Percentiles rank a stretch among this genome's conserved stretches.
Conservation (phyloP, 2,797 vertebrate species). For the Tiaroga cobitis region DNA sequence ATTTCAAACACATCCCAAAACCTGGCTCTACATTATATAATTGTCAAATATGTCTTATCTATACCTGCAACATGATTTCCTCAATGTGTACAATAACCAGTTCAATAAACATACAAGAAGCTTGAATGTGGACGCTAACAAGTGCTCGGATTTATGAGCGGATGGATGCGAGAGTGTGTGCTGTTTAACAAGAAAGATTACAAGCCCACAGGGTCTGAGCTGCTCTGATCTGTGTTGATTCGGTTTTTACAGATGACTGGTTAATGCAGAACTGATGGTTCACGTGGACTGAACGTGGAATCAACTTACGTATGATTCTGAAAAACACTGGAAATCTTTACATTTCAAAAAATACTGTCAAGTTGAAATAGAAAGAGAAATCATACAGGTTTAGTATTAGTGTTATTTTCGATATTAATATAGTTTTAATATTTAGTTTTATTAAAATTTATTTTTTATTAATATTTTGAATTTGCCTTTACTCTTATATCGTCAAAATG, state of each 20-base stretch:
- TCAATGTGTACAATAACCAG: neutral
- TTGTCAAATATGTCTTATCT: neutral
- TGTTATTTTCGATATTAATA: neutral
- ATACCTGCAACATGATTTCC: neutral
- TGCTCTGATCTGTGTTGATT: constrained; percentile 34
- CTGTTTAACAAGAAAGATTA: constrained; percentile 40
- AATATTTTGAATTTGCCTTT: neutral
- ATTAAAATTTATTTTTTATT: neutral
- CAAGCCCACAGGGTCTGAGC: constrained; percentile 37
- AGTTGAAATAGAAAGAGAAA: neutral
- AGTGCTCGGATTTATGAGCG: constrained; percentile 20
- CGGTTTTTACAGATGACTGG: constrained; percentile 18
- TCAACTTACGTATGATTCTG: neutral
- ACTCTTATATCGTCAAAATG: neutral
- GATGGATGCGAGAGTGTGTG: constrained; percentile 17
- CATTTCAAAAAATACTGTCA: neutral
- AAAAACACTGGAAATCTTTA: neutral
- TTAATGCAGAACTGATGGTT: constrained; percentile 31
- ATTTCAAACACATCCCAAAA: neutral
- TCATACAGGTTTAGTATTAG: neutral
- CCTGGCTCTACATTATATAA: neutral
- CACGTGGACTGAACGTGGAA: constrained; percentile 15
- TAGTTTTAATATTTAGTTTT: no score
- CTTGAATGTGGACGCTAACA: constrained; percentile 9
- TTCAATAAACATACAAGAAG: neutral